Evolutionary conservation across 2,888 invertebrate species (phyloP), one percentile per base, ranked within the genome.

Genomic region (Drosophila leonis): DNA sequence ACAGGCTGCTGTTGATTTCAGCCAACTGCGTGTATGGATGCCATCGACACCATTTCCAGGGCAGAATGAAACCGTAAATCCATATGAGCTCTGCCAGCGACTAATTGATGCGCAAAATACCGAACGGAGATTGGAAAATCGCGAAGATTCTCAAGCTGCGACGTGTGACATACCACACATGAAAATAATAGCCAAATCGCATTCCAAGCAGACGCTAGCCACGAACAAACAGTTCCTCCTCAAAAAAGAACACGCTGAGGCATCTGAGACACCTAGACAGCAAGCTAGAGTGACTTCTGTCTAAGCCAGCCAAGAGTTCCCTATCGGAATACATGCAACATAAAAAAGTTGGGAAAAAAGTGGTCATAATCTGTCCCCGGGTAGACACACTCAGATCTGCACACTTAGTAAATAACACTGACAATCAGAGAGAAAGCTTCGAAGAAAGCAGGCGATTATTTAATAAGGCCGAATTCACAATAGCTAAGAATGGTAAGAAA

Each of bases 401-500:
- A 4, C 12, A 3, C 12, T 7, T 29, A n/a, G 8, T 9, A n/a
- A 10, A 15, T 13, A 44, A 0, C 41, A 12, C 0, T 8, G 27
- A 8, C n/a, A n/a, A 0, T 20, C 15, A 15, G 1, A 18, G 4
- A 15, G 5, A 13, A 0, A 66, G 55, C 13, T 82, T 83, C 31
- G 63, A 57, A 15, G 68, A 85, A 20, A 70, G 67, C 4, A 49
- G 83, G 0, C 39, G 61, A 6, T 7, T 1, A 12, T 88, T 88
- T 20, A 0, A 85, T 29, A 8, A 37, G 33, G 83, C 54, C 4
- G 87, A 83, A 54, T 83, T 54, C 37, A 80, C 81, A 24, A 86
- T 83, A 12, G 64, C 82, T 7, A 83, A 57, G 7, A 52, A 52
- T 18, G 52, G 35, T 10, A 52, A n/a, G 10, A 52, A 35, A 35